These are phyloP conservation scores for Salvator merianae DNA, from an alignment of 2,113 vertebrate genomes.

Conservation along the genomic window DNA sequence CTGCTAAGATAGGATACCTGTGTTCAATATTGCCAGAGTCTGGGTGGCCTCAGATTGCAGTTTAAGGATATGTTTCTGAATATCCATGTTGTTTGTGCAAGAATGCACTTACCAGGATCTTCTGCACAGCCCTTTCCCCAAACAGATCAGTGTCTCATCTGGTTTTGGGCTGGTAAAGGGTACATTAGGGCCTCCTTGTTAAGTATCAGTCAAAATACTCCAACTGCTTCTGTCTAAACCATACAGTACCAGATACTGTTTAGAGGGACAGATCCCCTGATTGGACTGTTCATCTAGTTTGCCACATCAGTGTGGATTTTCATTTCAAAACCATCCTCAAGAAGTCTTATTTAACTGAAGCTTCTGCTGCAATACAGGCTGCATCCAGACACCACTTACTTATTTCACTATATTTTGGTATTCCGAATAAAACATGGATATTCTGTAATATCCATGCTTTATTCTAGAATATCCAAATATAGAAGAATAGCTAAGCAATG, in stretches of 20 bases:
- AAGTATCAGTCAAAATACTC: not conserved
- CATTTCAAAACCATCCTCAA: not conserved
- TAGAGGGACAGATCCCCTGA: not conserved
- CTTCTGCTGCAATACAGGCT: constrained; percentile 7
- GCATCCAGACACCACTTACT: no score
- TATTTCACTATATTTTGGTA: no score
- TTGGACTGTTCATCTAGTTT: not conserved
- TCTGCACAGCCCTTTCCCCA: not conserved
- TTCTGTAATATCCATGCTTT: no score
- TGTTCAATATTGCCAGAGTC: no score
- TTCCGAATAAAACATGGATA: no score
- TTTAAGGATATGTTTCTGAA: no score
- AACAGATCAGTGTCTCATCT: not conserved
- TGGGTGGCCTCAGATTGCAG: no score
- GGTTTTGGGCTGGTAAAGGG: not conserved
- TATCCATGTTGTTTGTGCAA: no score
- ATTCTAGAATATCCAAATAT: no score
- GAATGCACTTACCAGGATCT: not conserved
- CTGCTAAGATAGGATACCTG: no score
- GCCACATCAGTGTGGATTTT: not conserved
- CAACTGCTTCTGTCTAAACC: not conserved
- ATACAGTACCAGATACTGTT: not conserved
- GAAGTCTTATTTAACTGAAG: constrained; percentile 5
- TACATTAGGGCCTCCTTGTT: not conserved
- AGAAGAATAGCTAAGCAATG: no score